Evolutionary conservation across 2,113 vertebrate species (phyloP).

Genomic region (Melierax canorus): DNA sequence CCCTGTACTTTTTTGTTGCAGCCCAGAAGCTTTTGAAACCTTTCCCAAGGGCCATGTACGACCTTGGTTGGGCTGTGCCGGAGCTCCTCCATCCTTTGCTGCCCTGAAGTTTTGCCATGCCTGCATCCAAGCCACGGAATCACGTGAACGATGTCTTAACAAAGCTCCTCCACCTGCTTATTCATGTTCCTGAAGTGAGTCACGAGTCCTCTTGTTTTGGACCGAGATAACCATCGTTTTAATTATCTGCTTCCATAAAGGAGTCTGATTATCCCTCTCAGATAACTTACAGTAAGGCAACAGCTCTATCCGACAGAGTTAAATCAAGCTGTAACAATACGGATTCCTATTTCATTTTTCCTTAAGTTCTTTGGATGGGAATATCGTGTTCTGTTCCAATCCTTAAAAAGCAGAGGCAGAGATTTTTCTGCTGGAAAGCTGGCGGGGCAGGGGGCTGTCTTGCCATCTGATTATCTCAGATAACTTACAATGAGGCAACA

Average conservation of each 20-base stretch:
- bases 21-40: neutral
- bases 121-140: neutral
- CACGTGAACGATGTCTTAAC: neutral
- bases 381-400: neutral
- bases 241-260: neutral
- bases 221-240: neutral
- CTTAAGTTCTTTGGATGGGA: neutral
- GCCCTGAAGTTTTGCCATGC: neutral
- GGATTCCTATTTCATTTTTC: neutral
- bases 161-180: neutral
- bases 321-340: neutral
- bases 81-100: neutral
- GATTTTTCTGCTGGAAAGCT: neutral
- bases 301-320: neutral
- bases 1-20: accelerated
- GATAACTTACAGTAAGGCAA: neutral
- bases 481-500: neutral
- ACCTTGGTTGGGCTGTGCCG: neutral
- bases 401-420: neutral
- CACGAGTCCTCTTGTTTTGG: neutral
- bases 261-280: neutral
- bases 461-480: neutral
- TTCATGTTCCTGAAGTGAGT: neutral
- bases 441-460: neutral
- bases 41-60: accelerated